Conservation (phyloP, 1,140 invertebrate species). For the Fopius arisanus region DNA sequence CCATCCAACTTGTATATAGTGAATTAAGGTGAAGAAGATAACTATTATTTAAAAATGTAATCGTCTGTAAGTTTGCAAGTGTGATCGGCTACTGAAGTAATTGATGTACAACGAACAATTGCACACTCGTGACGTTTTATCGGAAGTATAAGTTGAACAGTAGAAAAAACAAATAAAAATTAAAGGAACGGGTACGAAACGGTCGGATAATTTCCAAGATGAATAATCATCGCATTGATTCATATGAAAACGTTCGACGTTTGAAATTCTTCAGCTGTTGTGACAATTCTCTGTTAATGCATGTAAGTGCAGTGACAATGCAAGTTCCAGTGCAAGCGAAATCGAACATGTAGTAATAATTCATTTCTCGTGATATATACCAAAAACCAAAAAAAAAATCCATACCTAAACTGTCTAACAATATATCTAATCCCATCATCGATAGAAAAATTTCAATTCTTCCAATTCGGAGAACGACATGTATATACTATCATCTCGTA, state of each 20-base stretch:
- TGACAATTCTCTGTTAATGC: too few relatives aligned
- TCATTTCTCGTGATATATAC: neutral
- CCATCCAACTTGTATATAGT: constrained; percentile 11
- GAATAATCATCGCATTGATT: too few relatives aligned
- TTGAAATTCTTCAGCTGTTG: too few relatives aligned
- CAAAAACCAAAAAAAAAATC: neutral
- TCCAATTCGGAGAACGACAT: constrained; percentile 26
- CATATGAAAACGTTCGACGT: too few relatives aligned
- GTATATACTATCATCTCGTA: constrained; percentile 18
- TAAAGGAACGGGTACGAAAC: neutral
- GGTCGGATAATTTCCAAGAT: too few relatives aligned
- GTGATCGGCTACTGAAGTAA: neutral
- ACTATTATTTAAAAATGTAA: neutral
- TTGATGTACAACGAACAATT: neutral
- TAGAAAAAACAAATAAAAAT: neutral
- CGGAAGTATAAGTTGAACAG: neutral
- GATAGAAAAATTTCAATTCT: constrained; percentile 25
- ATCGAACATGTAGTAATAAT: neutral
- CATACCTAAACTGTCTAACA: constrained; percentile 14
- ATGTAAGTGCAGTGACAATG: too few relatives aligned
- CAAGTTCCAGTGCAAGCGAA: neutral
- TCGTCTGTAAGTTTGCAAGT: neutral
- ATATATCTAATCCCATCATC: constrained; percentile 10
- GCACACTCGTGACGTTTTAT: neutral
- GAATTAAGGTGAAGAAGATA: neutral